These are phyloP conservation scores for Drosophila affinis DNA, from an alignment of 2,888 invertebrate genomes.

Conservation along the genomic window DNA sequence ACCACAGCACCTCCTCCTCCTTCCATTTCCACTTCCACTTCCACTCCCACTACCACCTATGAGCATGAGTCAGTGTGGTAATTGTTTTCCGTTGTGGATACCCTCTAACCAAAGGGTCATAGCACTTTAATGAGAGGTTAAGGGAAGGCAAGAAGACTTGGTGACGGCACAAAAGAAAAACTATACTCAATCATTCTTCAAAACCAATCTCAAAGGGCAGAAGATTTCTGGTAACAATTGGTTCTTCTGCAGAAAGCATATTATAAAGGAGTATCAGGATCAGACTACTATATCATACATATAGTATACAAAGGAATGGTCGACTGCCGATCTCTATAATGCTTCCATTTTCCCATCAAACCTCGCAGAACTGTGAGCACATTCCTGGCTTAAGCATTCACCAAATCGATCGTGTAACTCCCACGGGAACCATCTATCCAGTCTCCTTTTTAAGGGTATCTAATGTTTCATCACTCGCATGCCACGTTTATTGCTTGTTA, in stretches of 20 bases:
- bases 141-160: background rate
- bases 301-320: too few relatives aligned
- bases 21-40: background rate
- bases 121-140: background rate
- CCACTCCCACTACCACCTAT: background rate
- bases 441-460: background rate
- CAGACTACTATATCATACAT: background rate
- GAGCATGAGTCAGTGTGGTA: constrained; percentile 42
- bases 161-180: background rate
- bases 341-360: background rate
- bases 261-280: background rate
- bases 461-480: background rate
- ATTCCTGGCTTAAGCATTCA: too few relatives aligned
- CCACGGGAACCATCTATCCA: background rate
- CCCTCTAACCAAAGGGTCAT: background rate
- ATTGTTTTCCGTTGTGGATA: constrained; percentile 61
- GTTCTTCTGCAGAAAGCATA: background rate
- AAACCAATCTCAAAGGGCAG: background rate
- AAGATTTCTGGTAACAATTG: background rate
- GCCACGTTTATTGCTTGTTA: constrained; percentile 4
- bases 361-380: background rate
- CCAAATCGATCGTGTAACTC: background rate
- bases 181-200: background rate
- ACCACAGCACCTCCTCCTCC: background rate
- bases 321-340: too few relatives aligned